Evolutionary conservation across 2,113 vertebrate species (phyloP).

Genomic region (Bubo blakistoni): DNA sequence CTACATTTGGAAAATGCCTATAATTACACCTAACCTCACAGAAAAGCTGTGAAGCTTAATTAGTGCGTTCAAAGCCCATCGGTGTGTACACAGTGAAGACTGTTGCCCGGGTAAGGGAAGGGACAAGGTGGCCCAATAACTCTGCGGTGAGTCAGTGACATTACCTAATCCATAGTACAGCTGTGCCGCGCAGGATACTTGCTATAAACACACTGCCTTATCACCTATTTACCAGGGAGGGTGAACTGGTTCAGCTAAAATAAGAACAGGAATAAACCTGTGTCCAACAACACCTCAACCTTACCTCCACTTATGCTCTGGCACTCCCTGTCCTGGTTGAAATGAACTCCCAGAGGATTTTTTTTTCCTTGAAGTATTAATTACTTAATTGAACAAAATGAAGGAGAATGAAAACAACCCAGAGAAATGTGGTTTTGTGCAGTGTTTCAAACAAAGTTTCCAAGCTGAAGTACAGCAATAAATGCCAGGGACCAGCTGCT

Average conservation of each 20-base stretch:
- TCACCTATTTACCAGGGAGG: background rate
- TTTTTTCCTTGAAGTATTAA: background rate
- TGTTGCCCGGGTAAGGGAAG: background rate
- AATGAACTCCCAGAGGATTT: background rate
- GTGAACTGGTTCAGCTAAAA: constrained; percentile 31
- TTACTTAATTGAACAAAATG: background rate
- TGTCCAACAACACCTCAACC: background rate
- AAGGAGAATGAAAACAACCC: background rate
- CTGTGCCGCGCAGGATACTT: background rate
- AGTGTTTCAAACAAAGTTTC: background rate
- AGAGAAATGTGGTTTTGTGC: background rate
- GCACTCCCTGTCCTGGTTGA: background rate
- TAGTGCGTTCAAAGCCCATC: background rate
- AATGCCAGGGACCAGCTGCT: constrained; percentile 28
- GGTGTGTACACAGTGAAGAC: background rate
- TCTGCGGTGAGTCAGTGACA: background rate
- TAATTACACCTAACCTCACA: background rate
- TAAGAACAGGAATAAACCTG: constrained; percentile 10
- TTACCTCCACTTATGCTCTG: background rate
- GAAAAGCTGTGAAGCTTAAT: background rate
- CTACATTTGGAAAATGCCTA: background rate
- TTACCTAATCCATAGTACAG: background rate
- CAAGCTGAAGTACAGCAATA: background rate
- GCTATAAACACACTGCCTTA: background rate
- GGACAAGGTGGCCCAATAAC: background rate